Evolutionary conservation across 2,888 invertebrate genomes (phyloP), one percentile per base, ranked within the genome.

Genomic region (Dyspetes luteomarginatus): DNA sequence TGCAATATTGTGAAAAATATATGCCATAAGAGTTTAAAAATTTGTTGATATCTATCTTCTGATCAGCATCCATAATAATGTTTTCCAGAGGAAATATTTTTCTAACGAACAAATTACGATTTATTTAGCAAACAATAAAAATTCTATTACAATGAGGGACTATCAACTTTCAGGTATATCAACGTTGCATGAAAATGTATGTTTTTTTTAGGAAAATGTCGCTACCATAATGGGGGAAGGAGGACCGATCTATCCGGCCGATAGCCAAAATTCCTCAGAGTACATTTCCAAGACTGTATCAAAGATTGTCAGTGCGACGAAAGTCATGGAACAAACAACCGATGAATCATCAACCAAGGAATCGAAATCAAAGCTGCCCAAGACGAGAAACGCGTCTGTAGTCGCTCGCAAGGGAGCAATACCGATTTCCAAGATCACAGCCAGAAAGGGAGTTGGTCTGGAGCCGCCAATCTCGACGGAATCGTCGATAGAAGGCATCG

Each of bases 361-460:
- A 36, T 4, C 52, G 15, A 72, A 68, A 48, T 36, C 17, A 0
- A 82, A 76, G 30, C 28, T 64, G 36, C 72, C 82, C 7, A 82
- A 79, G 36, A 67, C 58, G 30, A 58, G 78, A 28, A 78, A 80
- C 17, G 78, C 82, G 0, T 78, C 78, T 1, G 69, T 83, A 7
- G 82, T 81, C 0, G 75, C 80, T 1, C 78, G 83, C 7, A 85
- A 84, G 43, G 82, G 82, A 1, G 83, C 48, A 1, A 4, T 62
- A 3, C 48, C 72, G 4, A 64, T 28, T 19, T 45, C 77, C 4
- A 78, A 68, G 50, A 81, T 84, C 36, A 43, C 78, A 3, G 72
- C 83, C 2, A 55, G 82, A 43, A 82, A 83, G 56, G 82, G 82
- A 3, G 84, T 79, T 1, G 77, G 56, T 17, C 48, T 43, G 22